Conservation (phyloP, 2,113 vertebrate genomes). For the Sinocyclocheilus anophthalmus region DNA sequence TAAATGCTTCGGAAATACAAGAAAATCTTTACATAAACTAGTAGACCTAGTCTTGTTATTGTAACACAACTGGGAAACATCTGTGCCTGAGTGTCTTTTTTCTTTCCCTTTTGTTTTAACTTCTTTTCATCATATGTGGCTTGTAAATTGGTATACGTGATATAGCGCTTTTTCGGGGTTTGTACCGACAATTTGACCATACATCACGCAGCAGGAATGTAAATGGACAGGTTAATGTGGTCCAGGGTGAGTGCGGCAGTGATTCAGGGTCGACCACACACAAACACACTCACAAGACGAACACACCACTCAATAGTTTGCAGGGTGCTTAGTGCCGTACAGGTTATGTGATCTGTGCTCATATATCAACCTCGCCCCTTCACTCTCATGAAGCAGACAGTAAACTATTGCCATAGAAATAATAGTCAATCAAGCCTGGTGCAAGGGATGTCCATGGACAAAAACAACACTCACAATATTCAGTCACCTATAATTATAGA, state of each 20-base stretch:
- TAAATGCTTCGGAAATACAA: too few species aligned
- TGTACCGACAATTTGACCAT: background rate
- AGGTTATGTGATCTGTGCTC: conserved; percentile 22
- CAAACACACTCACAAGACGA: conserved; percentile 4
- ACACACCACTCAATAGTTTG: conserved; percentile 22
- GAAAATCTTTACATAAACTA: too few species aligned
- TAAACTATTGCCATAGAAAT: conserved; percentile 19
- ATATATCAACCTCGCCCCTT: too few species aligned
- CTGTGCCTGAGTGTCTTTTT: conserved; percentile 6
- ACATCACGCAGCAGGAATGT: conserved; percentile 43
- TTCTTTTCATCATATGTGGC: conserved; percentile 15
- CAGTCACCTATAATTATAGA: too few species aligned
- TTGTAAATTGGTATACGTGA: conserved; percentile 9
- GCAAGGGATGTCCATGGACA: background rate
- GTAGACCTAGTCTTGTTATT: background rate
- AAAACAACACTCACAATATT: background rate
- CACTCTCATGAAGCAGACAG: conserved; percentile 3
- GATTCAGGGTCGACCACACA: conserved; percentile 37
- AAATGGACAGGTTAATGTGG: conserved; percentile 45
- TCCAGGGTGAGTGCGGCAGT: conserved; percentile 5
- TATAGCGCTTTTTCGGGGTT: too few species aligned
- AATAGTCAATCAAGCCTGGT: conserved; percentile 1
- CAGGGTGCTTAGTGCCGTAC: conserved; percentile 10
- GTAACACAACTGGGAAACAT: conserved; percentile 26
- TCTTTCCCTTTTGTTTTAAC: background rate